Evolutionary conservation across 2,888 invertebrate species (phyloP).

Genomic region (Phlogophora meticulosa): DNA sequence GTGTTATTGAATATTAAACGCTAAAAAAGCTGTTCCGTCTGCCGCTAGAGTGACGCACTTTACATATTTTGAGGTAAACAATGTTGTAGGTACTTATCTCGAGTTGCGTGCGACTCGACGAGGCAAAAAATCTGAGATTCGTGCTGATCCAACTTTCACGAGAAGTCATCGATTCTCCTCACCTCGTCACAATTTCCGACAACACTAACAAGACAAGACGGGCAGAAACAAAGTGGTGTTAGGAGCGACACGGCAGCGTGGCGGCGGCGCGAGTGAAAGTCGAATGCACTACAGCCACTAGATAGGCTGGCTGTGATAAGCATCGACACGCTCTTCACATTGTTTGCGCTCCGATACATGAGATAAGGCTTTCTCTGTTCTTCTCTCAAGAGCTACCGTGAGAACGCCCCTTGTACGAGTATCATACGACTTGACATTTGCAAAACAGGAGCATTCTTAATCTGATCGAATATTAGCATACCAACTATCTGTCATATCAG

Average conservation of each 20-base stretch:
- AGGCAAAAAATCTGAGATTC: slow-evolving; percentile 31
- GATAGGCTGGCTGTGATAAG: slow-evolving; percentile 85
- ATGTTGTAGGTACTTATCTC: slow-evolving; percentile 64
- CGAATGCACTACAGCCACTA: slow-evolving; percentile 81
- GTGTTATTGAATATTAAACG: slow-evolving; percentile 86
- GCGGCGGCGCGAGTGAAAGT: slow-evolving; percentile 82
- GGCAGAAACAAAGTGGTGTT: slow-evolving; percentile 79
- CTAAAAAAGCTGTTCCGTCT: slow-evolving; percentile 72
- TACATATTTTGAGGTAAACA: slow-evolving; percentile 80
- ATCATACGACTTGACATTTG: slow-evolving; percentile 80
- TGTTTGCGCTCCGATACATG: slow-evolving; percentile 87
- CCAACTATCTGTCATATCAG: slow-evolving; percentile 60
- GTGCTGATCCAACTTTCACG: slow-evolving; percentile 56
- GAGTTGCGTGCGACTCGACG: slow-evolving; percentile 34
- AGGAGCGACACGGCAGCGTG: slow-evolving; percentile 72
- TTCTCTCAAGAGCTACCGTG: slow-evolving; percentile 87
- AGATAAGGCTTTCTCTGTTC: slow-evolving; percentile 89
- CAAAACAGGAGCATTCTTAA: slow-evolving; percentile 80
- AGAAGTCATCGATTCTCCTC: slow-evolving; percentile 52
- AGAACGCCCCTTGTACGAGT: slow-evolving; percentile 81
- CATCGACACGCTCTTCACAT: slow-evolving; percentile 88
- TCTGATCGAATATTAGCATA: slow-evolving; percentile 74
- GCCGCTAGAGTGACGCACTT: slow-evolving; percentile 73
- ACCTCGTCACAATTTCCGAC: slow-evolving; percentile 69
- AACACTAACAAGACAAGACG: slow-evolving; percentile 77